These are phyloP conservation scores for Orius laevigatus DNA, from an alignment of 1,140 invertebrate species.

Conservation along the genomic window DNA sequence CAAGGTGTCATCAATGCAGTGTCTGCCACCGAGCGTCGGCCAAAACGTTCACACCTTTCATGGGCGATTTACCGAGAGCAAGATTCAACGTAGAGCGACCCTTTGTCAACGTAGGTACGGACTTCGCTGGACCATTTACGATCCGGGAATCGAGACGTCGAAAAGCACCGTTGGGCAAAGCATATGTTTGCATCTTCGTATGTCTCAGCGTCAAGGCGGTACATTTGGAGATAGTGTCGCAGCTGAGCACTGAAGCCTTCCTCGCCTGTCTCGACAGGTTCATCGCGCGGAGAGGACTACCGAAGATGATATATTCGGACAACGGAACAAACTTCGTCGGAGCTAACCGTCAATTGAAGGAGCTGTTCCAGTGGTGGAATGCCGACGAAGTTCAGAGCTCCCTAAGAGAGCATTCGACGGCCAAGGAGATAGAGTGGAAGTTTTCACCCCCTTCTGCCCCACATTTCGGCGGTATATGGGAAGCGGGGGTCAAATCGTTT, in stretches of 20 bases:
- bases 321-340: conserved; percentile 13
- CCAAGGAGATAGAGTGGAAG: conserved; percentile 24
- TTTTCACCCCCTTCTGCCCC: conserved; percentile 26
- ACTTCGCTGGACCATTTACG: conserved; percentile 27
- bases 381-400: not conserved
- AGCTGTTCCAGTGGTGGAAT: not conserved
- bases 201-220: conserved; percentile 20
- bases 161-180: not conserved
- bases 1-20: not conserved
- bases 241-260: conserved; percentile 18
- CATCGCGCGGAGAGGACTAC: conserved; percentile 13
- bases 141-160: not conserved
- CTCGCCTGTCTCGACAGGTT: conserved; percentile 20
- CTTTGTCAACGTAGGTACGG: conserved; percentile 25
- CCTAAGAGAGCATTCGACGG: not conserved
- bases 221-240: conserved; percentile 20
- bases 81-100: conserved; percentile 11
- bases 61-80: conserved; percentile 1
- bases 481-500: conserved; percentile 22
- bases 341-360: conserved; percentile 12
- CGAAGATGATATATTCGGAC: conserved; percentile 4
- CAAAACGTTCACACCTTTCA: not conserved
- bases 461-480: conserved; percentile 28
- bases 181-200: conserved; percentile 17
- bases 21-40: not conserved